Evolutionary conservation across 2,113 vertebrate genomes (phyloP).

Genomic region (Athene cunicularia): DNA sequence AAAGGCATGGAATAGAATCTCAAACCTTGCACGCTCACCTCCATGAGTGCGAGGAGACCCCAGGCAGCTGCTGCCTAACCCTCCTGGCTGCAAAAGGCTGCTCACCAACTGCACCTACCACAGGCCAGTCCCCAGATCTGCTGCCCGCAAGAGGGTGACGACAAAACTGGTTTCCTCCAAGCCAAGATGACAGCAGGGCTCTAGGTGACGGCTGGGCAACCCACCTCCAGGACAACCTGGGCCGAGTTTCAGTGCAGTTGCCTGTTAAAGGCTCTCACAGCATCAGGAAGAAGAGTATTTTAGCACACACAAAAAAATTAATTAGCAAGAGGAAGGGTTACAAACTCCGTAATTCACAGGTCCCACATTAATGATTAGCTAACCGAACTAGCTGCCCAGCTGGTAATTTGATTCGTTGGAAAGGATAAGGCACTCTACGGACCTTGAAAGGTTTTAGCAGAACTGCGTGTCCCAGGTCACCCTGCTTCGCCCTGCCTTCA

Average conservation of each 20-base stretch:
- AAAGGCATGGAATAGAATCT: not conserved
- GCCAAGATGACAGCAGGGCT: fast-evolving
- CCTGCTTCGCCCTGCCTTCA: slow-evolving; percentile 50
- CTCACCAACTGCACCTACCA: not conserved
- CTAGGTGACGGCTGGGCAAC: fast-evolving
- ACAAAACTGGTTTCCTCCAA: not conserved
- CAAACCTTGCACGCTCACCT: not conserved
- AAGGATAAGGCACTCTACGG: slow-evolving; percentile 54
- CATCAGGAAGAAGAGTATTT: not conserved
- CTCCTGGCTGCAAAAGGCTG: not conserved
- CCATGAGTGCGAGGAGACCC: not conserved
- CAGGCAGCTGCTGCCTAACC: not conserved
- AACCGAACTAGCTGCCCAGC: not conserved
- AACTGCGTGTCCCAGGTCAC: slow-evolving; percentile 65
- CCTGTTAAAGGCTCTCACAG: not conserved
- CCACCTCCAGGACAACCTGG: not conserved
- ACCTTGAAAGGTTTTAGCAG: slow-evolving; percentile 58
- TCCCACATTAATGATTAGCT: slow-evolving; percentile 58
- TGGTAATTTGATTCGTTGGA: slow-evolving; percentile 63
- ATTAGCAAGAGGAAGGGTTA: slow-evolving; percentile 39
- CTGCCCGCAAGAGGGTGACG: fast-evolving
- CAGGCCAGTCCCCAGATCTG: fast-evolving
- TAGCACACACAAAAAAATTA: not conserved
- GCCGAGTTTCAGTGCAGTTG: not conserved
- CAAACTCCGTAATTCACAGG: not conserved